phyloP scores from a whole-genome alignment of 2,888 invertebrate genomes.

The Dryomyza anilis region DNA sequence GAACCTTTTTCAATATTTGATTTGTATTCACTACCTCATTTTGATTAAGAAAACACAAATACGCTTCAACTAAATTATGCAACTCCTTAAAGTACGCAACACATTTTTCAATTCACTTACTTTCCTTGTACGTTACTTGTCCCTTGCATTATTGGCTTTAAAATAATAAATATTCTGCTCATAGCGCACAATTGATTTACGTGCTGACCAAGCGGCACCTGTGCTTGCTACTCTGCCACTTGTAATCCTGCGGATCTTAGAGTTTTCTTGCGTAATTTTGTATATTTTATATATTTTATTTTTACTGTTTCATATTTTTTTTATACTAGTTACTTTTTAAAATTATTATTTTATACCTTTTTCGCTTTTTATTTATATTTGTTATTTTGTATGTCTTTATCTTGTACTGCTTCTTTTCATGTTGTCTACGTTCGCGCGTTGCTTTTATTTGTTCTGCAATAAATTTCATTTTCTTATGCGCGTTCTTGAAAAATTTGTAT shows the following conservation, averaged over 20 bases:
- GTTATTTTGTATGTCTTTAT: not conserved
- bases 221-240: no score
- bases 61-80: no score
- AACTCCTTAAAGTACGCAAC: no score
- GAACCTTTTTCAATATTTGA: no score
- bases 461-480: not conserved
- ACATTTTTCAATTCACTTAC: no score
- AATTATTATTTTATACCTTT: conserved; percentile 3
- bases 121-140: no score
- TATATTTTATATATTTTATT: not conserved
- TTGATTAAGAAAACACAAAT: no score
- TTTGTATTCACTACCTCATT: no score
- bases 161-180: conserved; percentile 8
- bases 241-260: no score
- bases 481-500: not conserved
- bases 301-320: not conserved
- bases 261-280: no score
- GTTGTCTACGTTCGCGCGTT: not conserved
- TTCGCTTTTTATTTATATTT: not conserved
- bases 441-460: not conserved
- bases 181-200: conserved; percentile 22
- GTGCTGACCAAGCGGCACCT: conserved; percentile 14
- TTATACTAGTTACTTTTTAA: conserved; percentile 12
- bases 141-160: no score
- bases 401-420: not conserved